Base-by-base conservation (phyloP, 1,140 invertebrate genomes). In the Ephestia elutella region DNA sequence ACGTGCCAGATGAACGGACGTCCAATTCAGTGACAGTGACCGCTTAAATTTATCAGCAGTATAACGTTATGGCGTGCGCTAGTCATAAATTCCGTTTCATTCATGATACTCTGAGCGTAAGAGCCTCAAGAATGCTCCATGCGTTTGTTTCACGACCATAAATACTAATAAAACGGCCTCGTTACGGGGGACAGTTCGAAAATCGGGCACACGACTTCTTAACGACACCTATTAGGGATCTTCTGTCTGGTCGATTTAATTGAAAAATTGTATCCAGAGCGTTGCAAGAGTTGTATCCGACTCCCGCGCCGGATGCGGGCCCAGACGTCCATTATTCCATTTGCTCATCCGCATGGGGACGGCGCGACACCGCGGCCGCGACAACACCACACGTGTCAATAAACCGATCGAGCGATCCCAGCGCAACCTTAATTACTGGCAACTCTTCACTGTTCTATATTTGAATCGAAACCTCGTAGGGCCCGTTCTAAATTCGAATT, bases 221-320 rank as follows among this genome's bases (percentile, higher is more conserved):
- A 86, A 87, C 85, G 85, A 86, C 85, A 87, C 85, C 85, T 86
- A 87, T 86, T 87, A 87, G 78, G 80, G 82, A 82, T 86, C 82
- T 87, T 87, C 73, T 83, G 85, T 87, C 85, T 87, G 85, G 82
- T 81, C 78, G 77, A 75, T 88, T 83, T 86, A 88, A 88, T 88
- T 88, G 86, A 88, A 88, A 88, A 88, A 88, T 88, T 88, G 86
- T 88, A 86, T 86, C 76, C 74, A 82, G 74, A 76, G 77, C 77
- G 76, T 72, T 82, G 86, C 83, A 80, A 82, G 82, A 82, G 80
- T 82, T 73, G 83, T 78, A 85, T 85, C 82, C 82, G 81, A 83
- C 68, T 81, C 69, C 72, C 73, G 80, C 78, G 84, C 74, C 85
- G 85, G 86, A 88, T 88, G 86, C 86, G 86, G 86, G 86, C 82